A percentile compares a stretch with the other conserved stretches of the same genome.
phyloP scores from a whole-genome alignment of 92 coral and sea anemone species.

The Umimayanthus kanabou region DNA sequence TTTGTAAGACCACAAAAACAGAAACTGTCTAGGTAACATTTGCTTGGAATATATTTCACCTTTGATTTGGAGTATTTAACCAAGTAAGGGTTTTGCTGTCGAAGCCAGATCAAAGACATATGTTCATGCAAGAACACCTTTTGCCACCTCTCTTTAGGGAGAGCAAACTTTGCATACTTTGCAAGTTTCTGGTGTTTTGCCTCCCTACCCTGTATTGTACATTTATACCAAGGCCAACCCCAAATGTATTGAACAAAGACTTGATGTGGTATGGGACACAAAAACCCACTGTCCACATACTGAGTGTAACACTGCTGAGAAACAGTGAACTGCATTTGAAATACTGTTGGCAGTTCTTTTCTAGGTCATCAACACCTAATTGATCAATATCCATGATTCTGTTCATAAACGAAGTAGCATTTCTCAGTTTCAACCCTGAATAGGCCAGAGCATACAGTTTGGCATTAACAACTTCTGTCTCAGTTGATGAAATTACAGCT shows the following conservation, averaged over 20 bases:
- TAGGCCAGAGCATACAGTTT: no score
- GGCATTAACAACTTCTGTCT: no score
- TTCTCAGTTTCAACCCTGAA: no score
- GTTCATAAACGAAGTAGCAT: no score
- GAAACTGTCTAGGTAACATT: constrained; percentile 32
- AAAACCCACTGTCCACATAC: constrained; percentile 78
- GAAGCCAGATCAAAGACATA: constrained; percentile 62
- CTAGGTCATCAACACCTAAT: no score
- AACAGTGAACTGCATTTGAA: no score
- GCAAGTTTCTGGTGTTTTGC: constrained; percentile 79
- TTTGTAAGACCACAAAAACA: constrained; percentile 50
- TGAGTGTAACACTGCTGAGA: no score
- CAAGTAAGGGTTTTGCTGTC: constrained; percentile 49
- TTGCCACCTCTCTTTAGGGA: constrained; percentile 69
- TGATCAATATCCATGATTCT: no score
- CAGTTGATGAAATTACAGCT: no score
- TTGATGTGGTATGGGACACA: constrained; percentile 73
- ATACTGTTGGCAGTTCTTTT: no score
- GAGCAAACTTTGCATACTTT: constrained; percentile 66
- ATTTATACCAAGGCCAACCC: constrained; percentile 67
- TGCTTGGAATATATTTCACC: constrained; percentile 53
- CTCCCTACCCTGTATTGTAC: constrained; percentile 70
- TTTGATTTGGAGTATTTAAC: constrained; percentile 63
- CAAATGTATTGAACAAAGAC: constrained; percentile 60
- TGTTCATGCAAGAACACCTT: constrained; percentile 74